Conservation (phyloP, 53 echinoderm and acorn worm species). For the Echinometra lucunter region DNA sequence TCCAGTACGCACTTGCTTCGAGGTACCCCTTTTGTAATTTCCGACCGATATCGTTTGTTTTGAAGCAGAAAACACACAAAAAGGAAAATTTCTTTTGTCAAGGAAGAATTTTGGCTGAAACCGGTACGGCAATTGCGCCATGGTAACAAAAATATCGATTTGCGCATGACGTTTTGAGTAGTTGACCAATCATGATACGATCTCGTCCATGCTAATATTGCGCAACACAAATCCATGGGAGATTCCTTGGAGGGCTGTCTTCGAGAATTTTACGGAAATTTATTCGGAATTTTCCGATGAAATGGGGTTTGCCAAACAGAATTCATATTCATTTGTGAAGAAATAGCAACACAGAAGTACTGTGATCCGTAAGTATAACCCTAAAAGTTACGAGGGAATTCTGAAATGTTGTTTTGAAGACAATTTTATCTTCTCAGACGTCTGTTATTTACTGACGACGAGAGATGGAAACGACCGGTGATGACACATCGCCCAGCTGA, state of each 20-base stretch:
- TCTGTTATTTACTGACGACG: background rate
- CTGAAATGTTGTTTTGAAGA: background rate
- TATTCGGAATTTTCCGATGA: constrained; percentile 25
- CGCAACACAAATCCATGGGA: constrained; percentile 50
- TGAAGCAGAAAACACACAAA: background rate
- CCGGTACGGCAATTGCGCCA: background rate
- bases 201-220: background rate
- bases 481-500: constrained; percentile 63
- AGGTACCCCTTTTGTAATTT: background rate
- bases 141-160: constrained; percentile 2
- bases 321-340: background rate
- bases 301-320: constrained; percentile 39
- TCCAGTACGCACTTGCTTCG: background rate
- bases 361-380: constrained; percentile 59
- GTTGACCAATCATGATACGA: constrained; percentile 48
- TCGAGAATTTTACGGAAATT: constrained; percentile 42
- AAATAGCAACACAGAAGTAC: constrained; percentile 39
- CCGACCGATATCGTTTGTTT: background rate
- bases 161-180: constrained; percentile 61
- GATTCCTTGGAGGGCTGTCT: constrained; percentile 7
- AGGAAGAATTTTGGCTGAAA: background rate
- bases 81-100: background rate
- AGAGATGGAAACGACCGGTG: constrained; percentile 27
- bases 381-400: background rate
- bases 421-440: background rate